These are phyloP conservation scores for Penaeus japonicus DNA, from an alignment of 1,140 invertebrate species.

Conservation along the genomic window DNA sequence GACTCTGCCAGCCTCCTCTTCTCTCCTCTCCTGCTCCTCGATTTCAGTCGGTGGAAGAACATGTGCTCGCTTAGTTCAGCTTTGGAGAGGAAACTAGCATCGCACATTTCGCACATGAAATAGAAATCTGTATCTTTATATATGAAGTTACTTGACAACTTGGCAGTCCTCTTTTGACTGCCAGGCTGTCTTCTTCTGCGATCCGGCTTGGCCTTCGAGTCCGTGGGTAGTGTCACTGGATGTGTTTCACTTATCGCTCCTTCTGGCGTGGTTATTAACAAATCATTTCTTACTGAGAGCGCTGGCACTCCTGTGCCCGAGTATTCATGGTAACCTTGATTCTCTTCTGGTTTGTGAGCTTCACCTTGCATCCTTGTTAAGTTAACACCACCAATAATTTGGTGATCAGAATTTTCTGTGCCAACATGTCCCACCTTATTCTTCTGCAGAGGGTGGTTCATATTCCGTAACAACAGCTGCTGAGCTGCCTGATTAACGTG, in stretches of 20 bases:
- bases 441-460: no score
- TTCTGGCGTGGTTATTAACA: neutral
- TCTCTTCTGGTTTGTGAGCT: neutral
- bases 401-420: neutral
- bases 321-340: neutral
- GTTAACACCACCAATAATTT: neutral
- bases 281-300: neutral
- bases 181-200: neutral
- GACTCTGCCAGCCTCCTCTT: constrained; percentile 1
- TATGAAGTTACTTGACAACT: constrained; percentile 24
- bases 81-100: constrained; percentile 44
- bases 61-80: constrained; percentile 46
- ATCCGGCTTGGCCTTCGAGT: neutral
- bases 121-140: constrained; percentile 40
- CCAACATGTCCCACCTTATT: neutral
- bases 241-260: neutral
- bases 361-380: neutral
- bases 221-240: neutral
- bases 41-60: constrained; percentile 50
- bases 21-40: constrained; percentile 35
- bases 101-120: constrained; percentile 51
- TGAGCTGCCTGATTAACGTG: no score
- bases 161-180: constrained; percentile 11
- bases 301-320: neutral
- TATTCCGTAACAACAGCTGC: no score